Evolutionary conservation across 2,113 vertebrate species (phyloP).

Genomic region (Sprattus sprattus): DNA sequence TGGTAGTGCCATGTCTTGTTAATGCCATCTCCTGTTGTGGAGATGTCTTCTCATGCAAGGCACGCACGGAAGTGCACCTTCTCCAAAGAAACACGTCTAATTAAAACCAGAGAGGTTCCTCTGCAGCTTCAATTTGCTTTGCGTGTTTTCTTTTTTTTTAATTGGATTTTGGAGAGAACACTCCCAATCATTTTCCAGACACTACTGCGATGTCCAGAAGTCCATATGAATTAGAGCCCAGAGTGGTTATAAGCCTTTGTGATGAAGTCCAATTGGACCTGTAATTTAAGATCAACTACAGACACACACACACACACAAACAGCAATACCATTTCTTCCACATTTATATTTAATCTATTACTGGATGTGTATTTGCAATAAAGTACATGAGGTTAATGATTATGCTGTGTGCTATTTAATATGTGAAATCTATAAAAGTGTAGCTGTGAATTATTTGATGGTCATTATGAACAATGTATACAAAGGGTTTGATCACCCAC

Average conservation of each 20-base stretch:
- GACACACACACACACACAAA: not conserved
- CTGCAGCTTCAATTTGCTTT: not conserved
- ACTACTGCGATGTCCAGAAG: conserved; percentile 10
- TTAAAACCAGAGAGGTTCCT: conserved; percentile 25
- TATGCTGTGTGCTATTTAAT: not conserved
- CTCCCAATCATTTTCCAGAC: not conserved
- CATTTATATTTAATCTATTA: not conserved
- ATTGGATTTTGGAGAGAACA: conserved; percentile 27
- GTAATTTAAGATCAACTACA: not conserved
- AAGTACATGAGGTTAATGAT: not conserved
- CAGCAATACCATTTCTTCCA: not conserved
- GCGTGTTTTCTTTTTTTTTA: conserved; percentile 24
- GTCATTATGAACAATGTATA: not conserved
- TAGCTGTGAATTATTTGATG: not conserved
- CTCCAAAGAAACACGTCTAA: conserved; percentile 12
- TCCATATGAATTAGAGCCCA: not conserved
- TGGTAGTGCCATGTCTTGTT: not conserved
- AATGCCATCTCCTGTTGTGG: not conserved
- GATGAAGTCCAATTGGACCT: not conserved
- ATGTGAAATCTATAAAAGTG: not conserved
- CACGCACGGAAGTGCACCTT: not conserved
- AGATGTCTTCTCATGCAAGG: not conserved
- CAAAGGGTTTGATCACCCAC: not conserved
- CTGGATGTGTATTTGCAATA: not conserved
- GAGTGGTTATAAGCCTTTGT: not conserved